Base-by-base conservation (phyloP, 2,113 vertebrate genomes). In the Thoracochromis brauschi region DNA sequence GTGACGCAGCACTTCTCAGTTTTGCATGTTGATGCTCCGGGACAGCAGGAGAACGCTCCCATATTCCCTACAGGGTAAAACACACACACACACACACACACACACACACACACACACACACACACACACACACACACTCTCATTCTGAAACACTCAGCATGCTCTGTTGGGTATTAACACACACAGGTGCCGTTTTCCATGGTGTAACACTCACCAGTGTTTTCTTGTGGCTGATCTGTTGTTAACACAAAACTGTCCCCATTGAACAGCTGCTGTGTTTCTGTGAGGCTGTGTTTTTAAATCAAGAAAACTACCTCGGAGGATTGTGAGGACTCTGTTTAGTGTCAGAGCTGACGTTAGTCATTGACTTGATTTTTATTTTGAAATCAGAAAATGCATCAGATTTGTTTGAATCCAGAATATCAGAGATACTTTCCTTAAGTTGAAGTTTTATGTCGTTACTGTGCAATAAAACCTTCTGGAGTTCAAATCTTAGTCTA, bases 1-100 rank as follows among this genome's bases (percentile, higher is more conserved):
- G 98, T 99, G 93, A 99, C 97, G 3, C 98, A 98, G 87, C 97
- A 99, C 93, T 99, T 99, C 91, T 97, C 98, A 4, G 98, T 99
- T 68, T 97, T 98, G 87, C 98, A 99, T 0, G 97, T 99, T 54
- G 98, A 99, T 78, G 98, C 98, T 82, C 98, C 98, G 8, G 98
- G 98, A 85, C 98, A 99, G 87, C 98, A 99, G 92, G 98, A 99
- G 93, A 97, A 96, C 53, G 97, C 98, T 1, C 97, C 98, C 4
- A 91, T 97, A 4, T 99, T 98, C 88, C 98, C 98, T 2, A 93
- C 96, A 3, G 98, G 98, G 98, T 99, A 96, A 97, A 90, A 21
- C 33, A 83, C 60, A 38, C 49, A 35, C 40, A 26, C 63, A 47
- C 40, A 21, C 14, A 33, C 80, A 97, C 91, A 21, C 33, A 83